Evolutionary conservation across 2,888 invertebrate genomes (phyloP).

Genomic region (Monoplex corrugatus): DNA sequence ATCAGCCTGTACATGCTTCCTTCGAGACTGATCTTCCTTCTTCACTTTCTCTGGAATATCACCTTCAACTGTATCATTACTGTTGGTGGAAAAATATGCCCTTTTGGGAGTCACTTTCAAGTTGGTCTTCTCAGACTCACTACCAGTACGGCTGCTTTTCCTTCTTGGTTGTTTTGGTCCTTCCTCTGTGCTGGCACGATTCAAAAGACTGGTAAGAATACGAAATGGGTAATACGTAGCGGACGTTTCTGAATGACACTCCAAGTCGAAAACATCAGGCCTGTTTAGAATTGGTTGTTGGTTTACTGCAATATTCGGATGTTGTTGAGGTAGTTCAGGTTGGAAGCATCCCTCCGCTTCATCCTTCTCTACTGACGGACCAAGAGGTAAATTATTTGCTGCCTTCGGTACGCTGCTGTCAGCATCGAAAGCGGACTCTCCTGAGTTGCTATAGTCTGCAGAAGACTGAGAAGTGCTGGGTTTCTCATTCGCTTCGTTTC

Average conservation of each 20-base stretch:
- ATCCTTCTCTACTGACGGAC: not conserved
- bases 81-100: conserved; percentile 51
- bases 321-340: not conserved
- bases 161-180: conserved; percentile 26
- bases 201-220: conserved; percentile 64
- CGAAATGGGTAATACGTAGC: conserved; percentile 65
- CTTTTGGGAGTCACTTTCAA: conserved; percentile 23
- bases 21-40: conserved; percentile 43
- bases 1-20: conserved; percentile 31
- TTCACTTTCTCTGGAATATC: not conserved
- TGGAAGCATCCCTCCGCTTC: not conserved
- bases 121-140: not conserved
- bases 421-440: not conserved
- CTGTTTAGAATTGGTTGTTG: not conserved
- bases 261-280: too few relatives aligned
- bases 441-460: not conserved
- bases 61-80: not conserved
- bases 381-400: not conserved
- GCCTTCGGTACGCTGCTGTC: not conserved
- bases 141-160: not conserved
- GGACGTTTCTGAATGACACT: not conserved
- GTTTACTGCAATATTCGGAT: too few relatives aligned
- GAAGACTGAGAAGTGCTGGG: not conserved
- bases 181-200: conserved; percentile 52
- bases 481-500: not conserved